Percentiles rank a stretch among this genome's conserved stretches.
Conservation (phyloP, 2,113 vertebrate species). For the Anarhynchus alexandrinus region DNA sequence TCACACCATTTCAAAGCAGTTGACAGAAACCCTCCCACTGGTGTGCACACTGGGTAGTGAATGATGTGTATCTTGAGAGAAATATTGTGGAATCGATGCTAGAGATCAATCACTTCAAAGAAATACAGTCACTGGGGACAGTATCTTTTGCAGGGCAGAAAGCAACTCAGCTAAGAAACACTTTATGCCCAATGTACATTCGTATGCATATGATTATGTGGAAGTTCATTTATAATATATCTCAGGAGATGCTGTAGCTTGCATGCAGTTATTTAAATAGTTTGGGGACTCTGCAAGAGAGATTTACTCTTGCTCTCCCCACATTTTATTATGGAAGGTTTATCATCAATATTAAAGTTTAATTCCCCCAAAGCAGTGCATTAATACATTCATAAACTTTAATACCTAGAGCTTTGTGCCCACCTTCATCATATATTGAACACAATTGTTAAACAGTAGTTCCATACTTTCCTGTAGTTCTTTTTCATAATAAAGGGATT, state of each 20-base stretch:
- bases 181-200: not conserved
- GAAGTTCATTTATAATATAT: not conserved
- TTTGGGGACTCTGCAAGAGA: constrained; percentile 41
- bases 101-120: constrained; percentile 35
- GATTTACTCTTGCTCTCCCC: constrained; percentile 52
- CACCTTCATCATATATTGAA: constrained; percentile 23
- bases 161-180: not conserved
- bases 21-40: not conserved
- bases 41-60: not conserved
- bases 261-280: constrained; percentile 43
- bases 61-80: not conserved
- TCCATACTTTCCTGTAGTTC: not conserved
- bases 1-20: not conserved
- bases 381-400: constrained; percentile 77
- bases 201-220: not conserved
- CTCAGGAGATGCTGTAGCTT: constrained; percentile 9
- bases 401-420: constrained; percentile 62
- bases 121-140: constrained; percentile 21
- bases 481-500: constrained; percentile 16
- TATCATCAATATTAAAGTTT: constrained; percentile 79
- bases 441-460: not conserved
- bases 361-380: constrained; percentile 73
- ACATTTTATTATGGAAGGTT: constrained; percentile 72
- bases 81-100: constrained; percentile 1
- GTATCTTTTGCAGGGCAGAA: constrained; percentile 9